Evolutionary conservation across 2,888 invertebrate genomes (phyloP).

Genomic region (Eudasyphora cyanicolor): DNA sequence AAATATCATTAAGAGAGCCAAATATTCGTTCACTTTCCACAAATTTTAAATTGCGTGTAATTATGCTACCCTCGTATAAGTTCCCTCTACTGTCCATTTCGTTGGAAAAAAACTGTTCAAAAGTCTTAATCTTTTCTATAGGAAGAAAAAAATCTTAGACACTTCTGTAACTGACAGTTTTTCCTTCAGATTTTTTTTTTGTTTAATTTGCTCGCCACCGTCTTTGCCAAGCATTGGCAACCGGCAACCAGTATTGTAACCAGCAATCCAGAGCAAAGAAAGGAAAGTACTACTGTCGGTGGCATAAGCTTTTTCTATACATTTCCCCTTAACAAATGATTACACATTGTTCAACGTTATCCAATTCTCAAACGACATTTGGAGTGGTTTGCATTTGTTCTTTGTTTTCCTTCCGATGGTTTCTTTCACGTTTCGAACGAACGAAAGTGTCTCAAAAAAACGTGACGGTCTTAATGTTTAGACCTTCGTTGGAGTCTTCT

Average conservation of each 20-base stretch:
- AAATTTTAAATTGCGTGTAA: too few relatives aligned
- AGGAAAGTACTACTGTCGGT: background rate
- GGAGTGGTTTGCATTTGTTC: conserved; percentile 41
- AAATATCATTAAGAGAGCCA: too few relatives aligned
- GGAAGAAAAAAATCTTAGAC: conserved; percentile 42
- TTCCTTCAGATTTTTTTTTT: conserved; percentile 12
- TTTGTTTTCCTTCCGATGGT: conserved; percentile 26
- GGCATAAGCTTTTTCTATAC: conserved; percentile 35
- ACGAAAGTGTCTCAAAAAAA: conserved; percentile 48
- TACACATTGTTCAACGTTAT: conserved; percentile 58
- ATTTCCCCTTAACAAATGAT: conserved; percentile 57
- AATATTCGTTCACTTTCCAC: too few relatives aligned
- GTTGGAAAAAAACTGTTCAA: background rate
- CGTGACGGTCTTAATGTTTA: conserved; percentile 60
- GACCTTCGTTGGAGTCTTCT: conserved; percentile 11
- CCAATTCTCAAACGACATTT: conserved; percentile 34
- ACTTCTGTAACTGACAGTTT: conserved; percentile 59
- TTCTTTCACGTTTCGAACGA: background rate
- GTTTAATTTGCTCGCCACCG: background rate
- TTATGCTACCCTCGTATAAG: background rate
- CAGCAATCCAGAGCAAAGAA: background rate
- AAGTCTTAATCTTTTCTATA: conserved; percentile 32
- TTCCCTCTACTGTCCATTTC: background rate
- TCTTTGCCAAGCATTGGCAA: background rate
- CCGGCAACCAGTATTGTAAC: too few relatives aligned